Base-by-base conservation (phyloP, 2,888 invertebrate genomes). In the Formica aserva region DNA sequence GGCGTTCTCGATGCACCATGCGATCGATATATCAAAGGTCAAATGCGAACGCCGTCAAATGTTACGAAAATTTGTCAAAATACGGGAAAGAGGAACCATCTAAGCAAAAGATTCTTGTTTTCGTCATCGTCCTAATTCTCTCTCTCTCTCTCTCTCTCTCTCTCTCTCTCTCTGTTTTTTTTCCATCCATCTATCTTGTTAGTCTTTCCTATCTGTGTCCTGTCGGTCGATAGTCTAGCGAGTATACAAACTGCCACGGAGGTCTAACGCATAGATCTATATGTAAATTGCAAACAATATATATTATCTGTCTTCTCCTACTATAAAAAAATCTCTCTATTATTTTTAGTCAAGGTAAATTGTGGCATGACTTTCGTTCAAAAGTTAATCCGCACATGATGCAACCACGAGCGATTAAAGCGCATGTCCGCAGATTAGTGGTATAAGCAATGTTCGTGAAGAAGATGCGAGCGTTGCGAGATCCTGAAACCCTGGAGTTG, bases 311-410 rank as follows among this genome's bases (percentile, higher is more conserved):
- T 15, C n/a, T 32, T 32, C 0, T 35, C 1, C 32, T 71, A 45
- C 5, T 26, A 13, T 22, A 45, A 29, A 26, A 26, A 29, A 29
- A 26, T 18, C 32, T 18, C 32, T 9, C 22, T 63, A 8, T 13
- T 57, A 13, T 91, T 88, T 91, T 89, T 95, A 98, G 98, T 86
- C 98, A 98, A 94, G 98, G 98, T 0, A 96, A 97, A 92, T 97
- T 97, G 91, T 98, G 98, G 98, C 97, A 98, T 92, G 96, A 96
- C 88, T 97, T 98, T 93, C 96, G 98, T 87, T 97, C 97, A 82
- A 97, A 97, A 95, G 98, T 98, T 29, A 98, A 98, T 91, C 97
- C 97, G 94, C 96, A 97, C 88, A 96, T 98, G 94, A 96, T 98
- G 93, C 96, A 97, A 85, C 98, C 98, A 0, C 96, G 97, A 89